Conservation (phyloP, 2,888 invertebrate genomes). For the Seladonia tumulorum region DNA sequence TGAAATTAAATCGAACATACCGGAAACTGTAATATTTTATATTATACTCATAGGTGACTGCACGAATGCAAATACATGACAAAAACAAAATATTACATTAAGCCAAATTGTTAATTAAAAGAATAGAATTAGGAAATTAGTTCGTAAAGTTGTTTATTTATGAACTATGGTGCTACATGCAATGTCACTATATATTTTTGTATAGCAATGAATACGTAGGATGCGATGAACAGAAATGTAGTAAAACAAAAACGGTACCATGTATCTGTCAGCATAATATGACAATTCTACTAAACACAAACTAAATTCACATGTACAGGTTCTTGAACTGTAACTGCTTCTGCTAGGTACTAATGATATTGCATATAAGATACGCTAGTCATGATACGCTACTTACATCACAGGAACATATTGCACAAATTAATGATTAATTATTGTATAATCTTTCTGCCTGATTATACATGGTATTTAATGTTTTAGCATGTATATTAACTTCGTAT, state of each 20-base stretch:
- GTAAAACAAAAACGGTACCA: conserved; percentile 3
- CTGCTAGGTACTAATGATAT: conserved; percentile 34
- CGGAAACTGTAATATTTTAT: conserved; percentile 24
- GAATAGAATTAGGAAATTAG: conserved; percentile 27
- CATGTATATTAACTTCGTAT: conserved; percentile 30
- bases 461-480: conserved; percentile 66
- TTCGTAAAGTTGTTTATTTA: conserved; percentile 45
- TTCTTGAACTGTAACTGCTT: conserved; percentile 37
- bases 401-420: conserved; percentile 40
- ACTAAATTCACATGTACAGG: conserved; percentile 7
- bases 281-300: conserved; percentile 38
- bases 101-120: conserved; percentile 28
- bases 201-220: conserved; percentile 55
- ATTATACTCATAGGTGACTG: conserved; percentile 6
- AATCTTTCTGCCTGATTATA: conserved; percentile 40
- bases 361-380: conserved; percentile 45
- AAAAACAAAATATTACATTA: conserved; percentile 12
- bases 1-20: background rate
- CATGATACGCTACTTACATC: conserved; percentile 45
- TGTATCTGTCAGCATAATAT: conserved; percentile 36
- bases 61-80: conserved; percentile 10
- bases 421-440: conserved; percentile 34
- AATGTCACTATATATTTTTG: conserved; percentile 65
- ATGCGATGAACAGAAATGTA: conserved; percentile 28
- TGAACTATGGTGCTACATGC: conserved; percentile 53